A percentile compares a stretch with the other conserved stretches of the same genome.
These are phyloP conservation scores for Digitonthophagus gazella DNA, from an alignment of 2,888 invertebrate genomes.

Conservation along the genomic window DNA sequence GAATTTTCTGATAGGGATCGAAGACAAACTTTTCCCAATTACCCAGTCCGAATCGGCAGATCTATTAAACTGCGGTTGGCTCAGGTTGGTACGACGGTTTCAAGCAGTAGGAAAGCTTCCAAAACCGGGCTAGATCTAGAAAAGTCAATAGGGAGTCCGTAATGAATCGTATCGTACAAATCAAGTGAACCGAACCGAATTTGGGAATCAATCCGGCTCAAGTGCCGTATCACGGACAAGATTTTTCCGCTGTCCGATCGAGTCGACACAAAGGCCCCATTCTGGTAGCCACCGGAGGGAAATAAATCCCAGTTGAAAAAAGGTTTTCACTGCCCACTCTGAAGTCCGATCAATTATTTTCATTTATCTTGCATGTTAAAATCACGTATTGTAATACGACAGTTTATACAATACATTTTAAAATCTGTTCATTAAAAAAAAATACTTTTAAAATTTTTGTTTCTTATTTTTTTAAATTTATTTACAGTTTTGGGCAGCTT, in stretches of 20 bases:
- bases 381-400: too few species aligned
- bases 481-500: slow-evolving; percentile 83
- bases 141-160: background rate
- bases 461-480: slow-evolving; percentile 15
- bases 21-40: background rate
- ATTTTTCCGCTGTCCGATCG: slow-evolving; percentile 16
- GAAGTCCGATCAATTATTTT: background rate
- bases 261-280: slow-evolving; percentile 9
- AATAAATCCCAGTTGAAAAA: slow-evolving; percentile 1
- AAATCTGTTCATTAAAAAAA: too few species aligned
- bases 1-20: background rate
- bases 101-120: too few species aligned
- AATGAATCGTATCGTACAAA: slow-evolving; percentile 10
- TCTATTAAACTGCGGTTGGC: background rate
- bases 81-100: background rate
- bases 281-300: background rate
- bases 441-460: background rate
- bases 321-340: background rate
- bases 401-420: too few species aligned
- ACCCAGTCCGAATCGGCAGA: background rate
- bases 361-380: too few species aligned
- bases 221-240: slow-evolving; percentile 8
- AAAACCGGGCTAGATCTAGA: background rate
- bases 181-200: slow-evolving; percentile 4
- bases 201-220: slow-evolving; percentile 5